phyloP scores from a whole-genome alignment of 2,888 invertebrate genomes.

The Tuberolachnus salignus region DNA sequence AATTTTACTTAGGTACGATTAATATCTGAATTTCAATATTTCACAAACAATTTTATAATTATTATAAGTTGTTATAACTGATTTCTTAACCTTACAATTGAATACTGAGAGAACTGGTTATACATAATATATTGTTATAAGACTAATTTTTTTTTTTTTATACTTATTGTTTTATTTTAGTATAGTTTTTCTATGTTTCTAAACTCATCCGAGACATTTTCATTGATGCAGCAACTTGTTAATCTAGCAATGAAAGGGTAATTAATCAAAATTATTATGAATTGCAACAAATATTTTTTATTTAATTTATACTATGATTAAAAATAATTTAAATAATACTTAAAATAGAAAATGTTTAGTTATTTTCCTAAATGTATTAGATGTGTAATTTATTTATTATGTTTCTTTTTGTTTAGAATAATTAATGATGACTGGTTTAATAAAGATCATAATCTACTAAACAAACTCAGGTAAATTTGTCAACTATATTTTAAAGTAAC shows the following conservation, averaged over 20 bases:
- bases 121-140: too few species aligned
- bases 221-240: conserved; percentile 91
- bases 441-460: conserved; percentile 75
- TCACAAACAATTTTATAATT: background rate
- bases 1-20: background rate
- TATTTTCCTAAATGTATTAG: background rate
- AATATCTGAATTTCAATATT: background rate
- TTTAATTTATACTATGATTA: conserved; percentile 75
- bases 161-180: conserved; percentile 63
- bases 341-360: background rate
- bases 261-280: conserved; percentile 63
- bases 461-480: conserved; percentile 72
- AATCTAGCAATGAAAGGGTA: conserved; percentile 95
- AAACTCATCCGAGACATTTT: conserved; percentile 86
- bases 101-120: too few species aligned
- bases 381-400: background rate
- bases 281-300: conserved; percentile 60
- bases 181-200: conserved; percentile 92
- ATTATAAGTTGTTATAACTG: background rate
- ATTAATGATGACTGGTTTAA: conserved; percentile 52
- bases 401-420: conserved; percentile 28
- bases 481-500: too few species aligned
- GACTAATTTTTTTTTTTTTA: background rate
- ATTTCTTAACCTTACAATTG: too few species aligned
- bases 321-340: background rate